Evolutionary conservation across 1,140 invertebrate genomes (phyloP), one percentile per base, ranked within the genome.

Genomic region (Manduca sexta): DNA sequence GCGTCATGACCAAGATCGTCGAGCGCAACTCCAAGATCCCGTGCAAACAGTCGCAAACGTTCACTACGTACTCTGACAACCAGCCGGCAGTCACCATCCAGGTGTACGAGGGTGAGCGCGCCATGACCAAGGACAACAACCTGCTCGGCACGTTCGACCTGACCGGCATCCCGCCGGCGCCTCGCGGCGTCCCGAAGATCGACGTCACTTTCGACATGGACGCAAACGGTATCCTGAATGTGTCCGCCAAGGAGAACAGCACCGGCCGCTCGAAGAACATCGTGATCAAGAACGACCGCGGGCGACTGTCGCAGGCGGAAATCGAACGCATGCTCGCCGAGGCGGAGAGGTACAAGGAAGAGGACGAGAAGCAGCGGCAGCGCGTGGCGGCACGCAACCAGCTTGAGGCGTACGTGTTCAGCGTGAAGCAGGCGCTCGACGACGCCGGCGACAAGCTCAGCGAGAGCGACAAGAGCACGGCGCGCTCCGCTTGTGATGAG

Each of bases 231-330:
- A 92, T 94, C 26, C 76, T 94, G 31, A 91, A 90, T 61, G 93
- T 94, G 1, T 88, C 89, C 0, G 89, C 89, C 14, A 86, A 84
- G 46, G 80, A 84, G 45, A 76, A 73, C 59, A 93, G 92, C 57
- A 94, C 92, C 2, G 93, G 93, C 16, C 92, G 92, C 52, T 89
- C 89, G 26, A 92, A 95, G 69, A 93, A 91, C 64, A 93, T 94
- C 52, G 91, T 93, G 14, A 98, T 98, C 45, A 95, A 94, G 44
- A 98, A 98, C 74, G 96, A 98, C 79, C 97, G 97, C 75, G 95
- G 96, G 2, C 89, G 96, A 16, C 86, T 98, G 3, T 93, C 91
- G 5, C 95, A 97, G 70, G 93, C 95, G 10, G 95, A 98, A 65
- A 98, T 98, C 64, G 95, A 98, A 64, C 86, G 92, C 18, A 98